Percentiles rank a stretch among this genome's conserved stretches.
Evolutionary conservation across 2,113 vertebrate species (phyloP).

Genomic region (Plecturocebus donacophilus): DNA sequence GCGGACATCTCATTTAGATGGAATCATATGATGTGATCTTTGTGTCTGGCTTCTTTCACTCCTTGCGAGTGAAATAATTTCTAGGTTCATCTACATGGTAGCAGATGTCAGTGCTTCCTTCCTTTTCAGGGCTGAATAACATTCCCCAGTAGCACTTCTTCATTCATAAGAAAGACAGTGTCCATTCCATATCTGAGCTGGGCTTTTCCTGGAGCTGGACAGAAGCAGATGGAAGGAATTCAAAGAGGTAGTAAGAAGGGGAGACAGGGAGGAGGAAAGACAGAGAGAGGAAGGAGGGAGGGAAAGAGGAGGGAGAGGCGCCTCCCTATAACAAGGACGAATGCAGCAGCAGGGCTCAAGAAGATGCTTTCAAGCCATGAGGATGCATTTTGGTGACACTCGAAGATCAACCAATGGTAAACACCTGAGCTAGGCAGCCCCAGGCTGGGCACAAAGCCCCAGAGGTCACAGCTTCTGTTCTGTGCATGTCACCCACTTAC

Average conservation of each 20-base stretch:
- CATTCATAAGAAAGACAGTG: neutral
- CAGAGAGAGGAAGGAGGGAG: neutral
- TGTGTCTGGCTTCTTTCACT: neutral
- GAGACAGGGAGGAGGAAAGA: too few species aligned
- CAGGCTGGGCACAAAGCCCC: neutral
- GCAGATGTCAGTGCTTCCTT: rapidly evolving
- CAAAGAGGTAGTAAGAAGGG: too few species aligned
- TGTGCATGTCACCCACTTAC: neutral
- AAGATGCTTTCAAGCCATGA: neutral
- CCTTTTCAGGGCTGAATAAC: neutral
- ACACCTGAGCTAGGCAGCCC: neutral
- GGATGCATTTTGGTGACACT: neutral
- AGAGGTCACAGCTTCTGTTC: neutral
- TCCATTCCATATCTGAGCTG: neutral
- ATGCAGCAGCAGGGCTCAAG: neutral
- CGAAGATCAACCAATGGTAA: neutral
- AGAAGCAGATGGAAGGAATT: neutral
- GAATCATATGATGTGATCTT: rapidly evolving
- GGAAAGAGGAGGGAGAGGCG: neutral
- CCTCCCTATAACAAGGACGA: neutral
- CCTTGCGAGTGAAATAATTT: neutral
- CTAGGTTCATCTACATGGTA: rapidly evolving
- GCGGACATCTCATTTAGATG: too few species aligned
- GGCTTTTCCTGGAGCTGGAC: neutral
- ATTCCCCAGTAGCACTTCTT: neutral